phyloP scores from a whole-genome alignment of 2,888 invertebrate genomes.

The Cheilosia grossa region DNA sequence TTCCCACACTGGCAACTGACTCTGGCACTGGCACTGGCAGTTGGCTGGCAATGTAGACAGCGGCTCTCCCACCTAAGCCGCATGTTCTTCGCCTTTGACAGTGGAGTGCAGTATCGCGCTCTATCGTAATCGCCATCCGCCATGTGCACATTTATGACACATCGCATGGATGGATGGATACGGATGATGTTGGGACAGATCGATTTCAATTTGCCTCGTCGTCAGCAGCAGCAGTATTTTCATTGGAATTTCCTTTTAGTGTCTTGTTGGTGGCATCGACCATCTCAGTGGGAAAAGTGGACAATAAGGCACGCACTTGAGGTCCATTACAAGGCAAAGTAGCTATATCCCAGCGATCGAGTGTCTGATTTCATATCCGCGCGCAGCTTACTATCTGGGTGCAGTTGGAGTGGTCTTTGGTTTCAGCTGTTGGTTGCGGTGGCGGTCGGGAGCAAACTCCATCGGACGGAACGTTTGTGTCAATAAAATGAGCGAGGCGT shows the following conservation, averaged over 20 bases:
- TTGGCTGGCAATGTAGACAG: not conserved
- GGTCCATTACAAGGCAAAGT: conserved; percentile 45
- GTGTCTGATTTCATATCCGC: conserved; percentile 54
- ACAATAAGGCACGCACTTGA: conserved; percentile 60
- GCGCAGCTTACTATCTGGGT: conserved; percentile 27
- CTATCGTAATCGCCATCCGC: not conserved
- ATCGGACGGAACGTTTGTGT: conserved; percentile 43
- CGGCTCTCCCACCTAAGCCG: conserved; percentile 7
- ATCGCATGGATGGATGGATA: conserved; percentile 27
- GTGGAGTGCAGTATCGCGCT: not conserved
- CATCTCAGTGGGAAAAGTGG: conserved; percentile 26
- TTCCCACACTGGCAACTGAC: conserved; percentile 30
- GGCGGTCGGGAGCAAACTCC: not conserved
- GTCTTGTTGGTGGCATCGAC: not conserved
- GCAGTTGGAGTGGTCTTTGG: conserved; percentile 25
- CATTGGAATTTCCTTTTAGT: conserved; percentile 26
- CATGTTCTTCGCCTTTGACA: conserved; percentile 26
- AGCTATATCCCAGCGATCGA: conserved; percentile 2
- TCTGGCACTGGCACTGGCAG: not conserved
- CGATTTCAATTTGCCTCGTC: conserved; percentile 49
- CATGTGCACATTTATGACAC: conserved; percentile 46
- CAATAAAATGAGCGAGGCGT: conserved; percentile 54
- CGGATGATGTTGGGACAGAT: conserved; percentile 50
- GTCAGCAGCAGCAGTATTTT: not conserved
- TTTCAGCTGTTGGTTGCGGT: not conserved